Percentiles rank a stretch among this genome's conserved stretches.
Conservation (phyloP, 2,797 vertebrate species). For the Zenarchopterus dispar region DNA sequence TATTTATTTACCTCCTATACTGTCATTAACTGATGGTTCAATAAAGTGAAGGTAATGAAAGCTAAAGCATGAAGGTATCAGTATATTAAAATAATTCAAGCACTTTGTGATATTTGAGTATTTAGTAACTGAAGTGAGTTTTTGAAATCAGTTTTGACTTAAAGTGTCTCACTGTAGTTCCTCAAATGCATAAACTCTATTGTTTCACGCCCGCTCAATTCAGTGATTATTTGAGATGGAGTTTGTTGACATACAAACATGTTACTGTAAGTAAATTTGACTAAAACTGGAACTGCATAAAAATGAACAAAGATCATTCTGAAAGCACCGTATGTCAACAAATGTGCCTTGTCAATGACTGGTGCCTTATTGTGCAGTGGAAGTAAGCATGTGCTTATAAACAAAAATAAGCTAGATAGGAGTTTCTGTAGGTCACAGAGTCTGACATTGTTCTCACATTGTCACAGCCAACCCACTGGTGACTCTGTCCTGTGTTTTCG, state of each 20-base stretch:
- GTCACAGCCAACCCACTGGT: conserved; percentile 15
- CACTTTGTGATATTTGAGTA: too few species aligned
- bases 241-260: too few species aligned
- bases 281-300: not conserved
- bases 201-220: too few species aligned
- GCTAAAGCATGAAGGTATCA: too few species aligned
- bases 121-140: too few species aligned
- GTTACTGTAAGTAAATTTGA: not conserved
- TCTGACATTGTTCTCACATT: conserved; percentile 18
- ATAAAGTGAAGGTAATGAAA: too few species aligned
- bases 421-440: conserved; percentile 1
- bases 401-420: not conserved
- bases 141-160: too few species aligned
- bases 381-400: not conserved
- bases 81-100: too few species aligned
- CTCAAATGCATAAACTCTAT: too few species aligned
- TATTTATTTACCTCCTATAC: not conserved
- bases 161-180: too few species aligned
- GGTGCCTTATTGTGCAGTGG: not conserved
- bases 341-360: conserved; percentile 1
- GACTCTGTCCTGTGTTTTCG: conserved; percentile 27
- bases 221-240: too few species aligned
- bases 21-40: too few species aligned
- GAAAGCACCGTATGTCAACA: not conserved
- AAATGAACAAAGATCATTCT: not conserved